These are phyloP conservation scores for Oryzias javanicus DNA, from an alignment of 2,113 vertebrate genomes.

Conservation along the genomic window DNA sequence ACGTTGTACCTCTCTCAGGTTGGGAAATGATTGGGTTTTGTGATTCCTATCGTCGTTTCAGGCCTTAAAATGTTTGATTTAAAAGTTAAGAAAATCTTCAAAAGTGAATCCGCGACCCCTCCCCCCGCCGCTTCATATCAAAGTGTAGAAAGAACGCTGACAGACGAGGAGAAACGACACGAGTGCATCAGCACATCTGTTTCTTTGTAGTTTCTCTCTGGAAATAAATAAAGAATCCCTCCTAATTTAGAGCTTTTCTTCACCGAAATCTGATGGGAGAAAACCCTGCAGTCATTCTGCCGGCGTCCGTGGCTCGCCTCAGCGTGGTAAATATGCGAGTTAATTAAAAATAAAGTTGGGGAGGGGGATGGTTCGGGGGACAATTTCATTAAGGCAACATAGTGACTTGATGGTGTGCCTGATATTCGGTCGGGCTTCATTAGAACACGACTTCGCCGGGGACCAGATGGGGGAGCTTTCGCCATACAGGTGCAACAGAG, in stretches of 20 bases:
- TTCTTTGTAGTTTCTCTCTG: constrained; percentile 48
- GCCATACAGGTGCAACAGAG: constrained; percentile 38
- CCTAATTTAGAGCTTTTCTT: constrained; percentile 47
- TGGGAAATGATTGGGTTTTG: constrained; percentile 31
- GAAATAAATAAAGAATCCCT: constrained; percentile 66
- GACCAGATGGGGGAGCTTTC: constrained; percentile 57
- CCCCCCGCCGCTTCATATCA: constrained; percentile 16
- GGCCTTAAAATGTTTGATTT: constrained; percentile 15
- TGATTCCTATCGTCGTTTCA: constrained; percentile 43
- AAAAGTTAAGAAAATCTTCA: constrained; percentile 35
- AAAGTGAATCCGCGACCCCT: constrained; percentile 8
- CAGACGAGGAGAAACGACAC: constrained; percentile 31
- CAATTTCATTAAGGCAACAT: constrained; percentile 68
- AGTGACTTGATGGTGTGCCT: constrained; percentile 59
- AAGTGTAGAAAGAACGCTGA: constrained; percentile 38
- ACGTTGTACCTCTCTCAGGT: constrained; percentile 31
- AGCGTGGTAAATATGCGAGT: constrained; percentile 58
- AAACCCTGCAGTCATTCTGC: constrained; percentile 49
- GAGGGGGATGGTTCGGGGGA: constrained; percentile 52
- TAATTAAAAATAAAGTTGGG: constrained; percentile 58
- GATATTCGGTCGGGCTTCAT: constrained; percentile 62
- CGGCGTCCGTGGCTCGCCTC: constrained; percentile 69
- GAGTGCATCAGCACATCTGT: constrained; percentile 48
- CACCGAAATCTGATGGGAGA: constrained; percentile 65
- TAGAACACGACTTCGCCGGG: constrained; percentile 27